Evolutionary conservation across 1,140 invertebrate genomes (phyloP).

Genomic region (Drosophila tristis): DNA sequence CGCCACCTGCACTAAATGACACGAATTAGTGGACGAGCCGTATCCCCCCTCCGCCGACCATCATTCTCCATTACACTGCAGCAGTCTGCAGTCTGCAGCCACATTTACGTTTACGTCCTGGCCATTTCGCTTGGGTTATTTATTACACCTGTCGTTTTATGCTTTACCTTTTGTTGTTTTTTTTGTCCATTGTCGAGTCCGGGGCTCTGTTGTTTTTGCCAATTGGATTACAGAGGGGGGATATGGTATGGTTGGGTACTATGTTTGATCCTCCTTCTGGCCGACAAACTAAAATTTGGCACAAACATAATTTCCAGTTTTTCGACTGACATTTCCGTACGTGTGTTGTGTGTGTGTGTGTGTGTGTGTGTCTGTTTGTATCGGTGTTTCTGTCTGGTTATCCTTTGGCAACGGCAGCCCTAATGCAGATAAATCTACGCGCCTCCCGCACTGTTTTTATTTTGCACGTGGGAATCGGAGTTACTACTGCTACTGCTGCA

Average conservation of each 20-base stretch:
- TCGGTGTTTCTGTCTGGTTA: slow-evolving; percentile 35
- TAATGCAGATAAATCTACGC: slow-evolving; percentile 80
- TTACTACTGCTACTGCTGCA: slow-evolving; percentile 5
- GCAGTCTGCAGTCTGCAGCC: slow-evolving; percentile 1
- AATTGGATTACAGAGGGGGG: slow-evolving; percentile 44
- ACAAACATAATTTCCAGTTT: slow-evolving; percentile 82
- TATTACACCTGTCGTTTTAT: slow-evolving; percentile 80
- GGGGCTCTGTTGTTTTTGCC: slow-evolving; percentile 32
- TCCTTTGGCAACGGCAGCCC: slow-evolving; percentile 43
- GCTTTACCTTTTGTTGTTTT: slow-evolving; percentile 52
- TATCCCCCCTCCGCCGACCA: slow-evolving; percentile 11
- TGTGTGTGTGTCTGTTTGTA: slow-evolving; percentile 8
- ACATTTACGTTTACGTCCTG: slow-evolving; percentile 35
- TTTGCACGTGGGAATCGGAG: slow-evolving; percentile 74
- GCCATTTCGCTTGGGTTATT: slow-evolving; percentile 67
- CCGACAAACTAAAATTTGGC: slow-evolving; percentile 74
- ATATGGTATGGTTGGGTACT: too few species aligned
- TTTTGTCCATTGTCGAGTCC: neutral
- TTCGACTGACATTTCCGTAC: slow-evolving; percentile 75
- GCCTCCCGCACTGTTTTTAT: slow-evolving; percentile 68
- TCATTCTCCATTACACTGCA: slow-evolving; percentile 62
- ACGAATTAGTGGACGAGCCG: slow-evolving; percentile 68
- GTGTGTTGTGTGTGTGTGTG: slow-evolving; percentile 23
- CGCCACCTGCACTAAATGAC: slow-evolving; percentile 78
- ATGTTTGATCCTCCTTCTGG: slow-evolving; percentile 17